A percentile compares a stretch with the other conserved stretches of the same genome.
These are phyloP conservation scores for Auanema sp. DNA, from an alignment of 2,888 invertebrate species.

Conservation along the genomic window DNA sequence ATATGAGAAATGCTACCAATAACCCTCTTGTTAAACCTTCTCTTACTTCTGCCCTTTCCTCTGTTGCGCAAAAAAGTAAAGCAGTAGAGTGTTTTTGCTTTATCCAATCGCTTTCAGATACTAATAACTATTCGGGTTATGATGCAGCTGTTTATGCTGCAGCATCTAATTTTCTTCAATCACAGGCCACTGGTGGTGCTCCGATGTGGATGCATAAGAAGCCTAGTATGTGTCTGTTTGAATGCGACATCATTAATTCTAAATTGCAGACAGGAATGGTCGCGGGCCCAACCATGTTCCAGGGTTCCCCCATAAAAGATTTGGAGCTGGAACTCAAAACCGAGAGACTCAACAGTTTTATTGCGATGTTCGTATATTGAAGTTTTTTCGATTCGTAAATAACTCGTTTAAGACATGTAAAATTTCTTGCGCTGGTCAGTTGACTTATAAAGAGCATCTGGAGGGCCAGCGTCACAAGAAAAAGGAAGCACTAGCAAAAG, in stretches of 20 bases:
- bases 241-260: neutral
- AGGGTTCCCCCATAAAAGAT: conserved; percentile 1
- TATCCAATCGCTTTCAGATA: neutral
- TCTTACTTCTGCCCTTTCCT: too few relatives aligned
- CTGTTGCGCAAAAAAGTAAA: conserved; percentile 3
- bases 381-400: neutral
- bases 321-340: neutral
- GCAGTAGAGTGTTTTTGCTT: neutral
- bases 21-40: too few relatives aligned
- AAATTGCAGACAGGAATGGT: neutral
- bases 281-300: neutral
- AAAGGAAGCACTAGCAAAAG: conserved; percentile 81
- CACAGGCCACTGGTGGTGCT: conserved; percentile 68
- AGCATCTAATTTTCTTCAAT: conserved; percentile 90
- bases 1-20: too few relatives aligned
- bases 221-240: neutral
- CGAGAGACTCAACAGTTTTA: conserved; percentile 26
- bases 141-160: conserved; percentile 93
- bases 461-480: conserved; percentile 99
- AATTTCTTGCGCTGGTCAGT: conserved; percentile 59
- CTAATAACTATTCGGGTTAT: conserved; percentile 68
- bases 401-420: conserved; percentile 86
- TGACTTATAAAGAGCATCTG: conserved; percentile 90
- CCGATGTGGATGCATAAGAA: conserved; percentile 19
- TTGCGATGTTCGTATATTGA: conserved; percentile 26